Percentiles rank a stretch among this genome's conserved stretches.
These are phyloP conservation scores for Danio albolineatus DNA, from an alignment of 2,797 vertebrate genomes.

Conservation along the genomic window DNA sequence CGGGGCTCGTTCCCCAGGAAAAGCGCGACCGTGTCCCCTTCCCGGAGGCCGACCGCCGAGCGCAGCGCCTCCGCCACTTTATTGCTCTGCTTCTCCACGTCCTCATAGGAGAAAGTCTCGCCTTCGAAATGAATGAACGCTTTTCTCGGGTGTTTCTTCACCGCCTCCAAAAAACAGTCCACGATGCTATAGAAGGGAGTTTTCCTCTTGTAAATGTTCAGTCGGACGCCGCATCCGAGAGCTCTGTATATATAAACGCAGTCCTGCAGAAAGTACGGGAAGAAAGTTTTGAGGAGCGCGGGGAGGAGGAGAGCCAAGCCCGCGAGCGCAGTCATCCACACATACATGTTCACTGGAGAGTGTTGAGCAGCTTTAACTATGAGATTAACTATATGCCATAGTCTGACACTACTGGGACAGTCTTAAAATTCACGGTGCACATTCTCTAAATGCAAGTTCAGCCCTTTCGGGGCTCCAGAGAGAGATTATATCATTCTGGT, in stretches of 20 bases:
- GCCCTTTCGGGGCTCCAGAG: not conserved
- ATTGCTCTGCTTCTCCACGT: constrained; percentile 83
- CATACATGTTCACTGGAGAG: constrained; percentile 63
- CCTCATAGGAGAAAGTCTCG: constrained; percentile 73
- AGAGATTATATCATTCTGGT: constrained; percentile 9
- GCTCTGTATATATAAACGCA: constrained; percentile 61
- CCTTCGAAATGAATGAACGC: constrained; percentile 79
- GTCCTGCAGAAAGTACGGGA: constrained; percentile 71
- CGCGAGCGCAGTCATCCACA: constrained; percentile 65
- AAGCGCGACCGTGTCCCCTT: constrained; percentile 84
- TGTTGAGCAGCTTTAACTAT: too few species aligned
- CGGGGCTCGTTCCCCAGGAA: constrained; percentile 84
- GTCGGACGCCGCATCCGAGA: constrained; percentile 53
- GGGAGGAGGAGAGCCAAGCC: constrained; percentile 70
- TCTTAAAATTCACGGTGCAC: constrained; percentile 17
- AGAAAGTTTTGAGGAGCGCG: constrained; percentile 55
- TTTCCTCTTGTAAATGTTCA: constrained; percentile 59
- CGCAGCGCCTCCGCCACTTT: constrained; percentile 80
- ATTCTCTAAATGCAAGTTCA: constrained; percentile 64
- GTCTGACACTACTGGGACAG: constrained; percentile 6
- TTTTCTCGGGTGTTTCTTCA: constrained; percentile 73
- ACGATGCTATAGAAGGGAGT: constrained; percentile 79
- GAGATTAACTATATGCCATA: not conserved
- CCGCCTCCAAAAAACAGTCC: constrained; percentile 76
- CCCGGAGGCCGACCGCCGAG: constrained; percentile 72